Evolutionary conservation across 2,113 vertebrate species (phyloP), one percentile per base, ranked within the genome.

Genomic region (Erinaceus europaeus): DNA sequence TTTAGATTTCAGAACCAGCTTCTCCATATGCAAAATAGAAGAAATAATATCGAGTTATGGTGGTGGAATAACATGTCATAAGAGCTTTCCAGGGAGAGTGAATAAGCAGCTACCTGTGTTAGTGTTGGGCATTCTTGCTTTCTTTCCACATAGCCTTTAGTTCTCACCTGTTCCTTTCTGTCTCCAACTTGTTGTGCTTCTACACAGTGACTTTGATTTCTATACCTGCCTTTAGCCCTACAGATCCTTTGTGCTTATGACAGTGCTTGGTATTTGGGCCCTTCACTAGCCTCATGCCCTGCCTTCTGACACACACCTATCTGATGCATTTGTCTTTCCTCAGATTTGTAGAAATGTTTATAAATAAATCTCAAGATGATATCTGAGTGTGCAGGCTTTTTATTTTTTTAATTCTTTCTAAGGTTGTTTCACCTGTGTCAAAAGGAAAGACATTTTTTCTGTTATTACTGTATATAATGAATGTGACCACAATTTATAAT

Each of bases 301-400:
- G n/a, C n/a, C n/a, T n/a, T n/a, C n/a, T n/a, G n/a, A n/a, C n/a
- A n/a, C n/a, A n/a, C n/a, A n/a, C 34, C 59, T 27, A 73, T 44
- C 20, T 34, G 48, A n/a, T 27, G 69, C 59, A 67, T 62, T 76
- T 73, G 32, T 36, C 46, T 48, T 18, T 68, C 25, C 52, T 64
- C 27, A 9, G 12, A 59, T 68, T 38, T 86, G 53, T 73, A 69
- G 29, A 57, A 57, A 32, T 55, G 6, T 34, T 90, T 74, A 74
- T 85, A 77, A 90, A 64, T 72, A 73, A 78, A 81, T 82, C 9
- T 53, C 50, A 88, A 59, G 64, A 82, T 44, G 59, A 75, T 57
- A 40, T 82, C 67, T 78, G 29, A 74, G 21, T 50, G 6, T 55
- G 20, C 27, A 11, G 7, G 14, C 8, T 34, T 34, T 62, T 57